Conservation (phyloP, 2,797 vertebrate genomes). For the Oreortyx pictus region DNA sequence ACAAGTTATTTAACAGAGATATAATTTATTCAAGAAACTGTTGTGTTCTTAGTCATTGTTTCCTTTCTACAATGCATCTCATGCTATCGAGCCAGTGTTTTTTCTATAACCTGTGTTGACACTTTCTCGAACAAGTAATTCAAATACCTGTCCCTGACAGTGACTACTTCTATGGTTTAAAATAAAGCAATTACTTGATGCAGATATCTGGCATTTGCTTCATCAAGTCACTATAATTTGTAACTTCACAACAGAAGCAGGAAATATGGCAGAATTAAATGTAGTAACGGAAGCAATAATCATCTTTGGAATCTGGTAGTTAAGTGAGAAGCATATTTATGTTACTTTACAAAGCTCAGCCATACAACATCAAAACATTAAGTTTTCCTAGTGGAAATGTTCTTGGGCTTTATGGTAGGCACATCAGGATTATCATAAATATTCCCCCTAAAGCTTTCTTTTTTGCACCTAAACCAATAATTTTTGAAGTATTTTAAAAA, state of each 20-base stretch:
- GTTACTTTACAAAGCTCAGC: background rate
- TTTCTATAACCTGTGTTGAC: background rate
- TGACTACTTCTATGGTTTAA: fast-evolving
- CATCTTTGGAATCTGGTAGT: background rate
- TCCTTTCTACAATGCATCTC: background rate
- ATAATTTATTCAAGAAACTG: background rate
- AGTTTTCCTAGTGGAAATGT: background rate
- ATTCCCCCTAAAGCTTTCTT: background rate
- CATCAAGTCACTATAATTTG: background rate
- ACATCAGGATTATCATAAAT: background rate
- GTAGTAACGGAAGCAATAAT: background rate
- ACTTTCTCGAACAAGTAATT: background rate
- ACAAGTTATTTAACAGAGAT: background rate
- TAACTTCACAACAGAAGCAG: background rate
- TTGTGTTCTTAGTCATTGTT: background rate
- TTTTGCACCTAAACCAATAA: background rate
- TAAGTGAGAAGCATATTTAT: background rate
- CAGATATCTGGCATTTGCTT: background rate
- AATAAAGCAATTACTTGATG: background rate
- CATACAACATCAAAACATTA: background rate
- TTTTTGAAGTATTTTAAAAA: background rate
- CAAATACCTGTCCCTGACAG: background rate
- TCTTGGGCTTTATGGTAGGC: background rate
- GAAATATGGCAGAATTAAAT: background rate
- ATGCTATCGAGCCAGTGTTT: background rate